These are phyloP conservation scores for Pterobdella sp. DNA, from an alignment of 2,888 invertebrate genomes.

Conservation along the genomic window DNA sequence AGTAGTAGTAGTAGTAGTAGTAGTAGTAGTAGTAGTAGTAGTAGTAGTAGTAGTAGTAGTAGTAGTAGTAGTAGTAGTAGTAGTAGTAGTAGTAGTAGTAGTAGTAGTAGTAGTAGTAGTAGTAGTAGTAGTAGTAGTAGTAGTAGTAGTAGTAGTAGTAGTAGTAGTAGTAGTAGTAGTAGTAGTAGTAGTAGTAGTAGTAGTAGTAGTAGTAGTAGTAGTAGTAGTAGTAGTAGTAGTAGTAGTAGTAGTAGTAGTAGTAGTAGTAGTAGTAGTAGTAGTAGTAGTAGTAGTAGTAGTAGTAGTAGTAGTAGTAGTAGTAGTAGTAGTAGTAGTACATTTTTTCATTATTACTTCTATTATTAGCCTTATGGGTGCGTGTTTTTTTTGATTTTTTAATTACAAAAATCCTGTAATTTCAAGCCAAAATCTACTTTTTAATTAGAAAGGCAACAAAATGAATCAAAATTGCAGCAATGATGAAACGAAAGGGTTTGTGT, in stretches of 20 bases:
- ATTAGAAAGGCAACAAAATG: no score
- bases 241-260: slow-evolving; percentile 9
- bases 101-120: slow-evolving; percentile 22
- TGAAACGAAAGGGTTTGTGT: no score
- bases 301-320: slow-evolving; percentile 12
- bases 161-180: slow-evolving; percentile 20
- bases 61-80: slow-evolving; percentile 15
- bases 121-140: slow-evolving; percentile 22
- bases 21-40: slow-evolving; percentile 22
- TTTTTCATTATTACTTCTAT: no score
- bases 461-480: no score
- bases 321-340: slow-evolving; percentile 6
- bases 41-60: slow-evolving; percentile 11
- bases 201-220: slow-evolving; percentile 5
- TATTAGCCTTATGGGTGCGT: no score
- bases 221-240: slow-evolving; percentile 4
- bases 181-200: slow-evolving; percentile 20
- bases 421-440: no score
- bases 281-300: slow-evolving; percentile 4
- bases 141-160: slow-evolving; percentile 15
- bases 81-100: slow-evolving; percentile 22
- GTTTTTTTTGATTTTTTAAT: no score
- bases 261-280: slow-evolving; percentile 9
- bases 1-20: background rate
- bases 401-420: no score